phyloP scores from a whole-genome alignment of 2,888 invertebrate species.

The Tetranychus piercei region DNA sequence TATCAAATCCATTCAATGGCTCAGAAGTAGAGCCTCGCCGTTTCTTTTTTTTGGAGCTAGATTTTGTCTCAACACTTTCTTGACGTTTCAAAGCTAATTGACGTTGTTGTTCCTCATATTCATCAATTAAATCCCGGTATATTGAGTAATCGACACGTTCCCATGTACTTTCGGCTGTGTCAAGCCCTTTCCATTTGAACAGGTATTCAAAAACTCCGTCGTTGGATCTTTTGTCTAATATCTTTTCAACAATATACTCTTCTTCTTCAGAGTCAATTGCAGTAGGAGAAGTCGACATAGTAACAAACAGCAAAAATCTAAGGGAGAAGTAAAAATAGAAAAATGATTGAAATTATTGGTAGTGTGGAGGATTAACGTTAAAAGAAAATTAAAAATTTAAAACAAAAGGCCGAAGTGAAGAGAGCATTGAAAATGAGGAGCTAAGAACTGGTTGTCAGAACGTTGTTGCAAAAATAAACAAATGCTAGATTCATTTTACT shows the following conservation, averaged over 20 bases:
- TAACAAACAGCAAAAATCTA: no score
- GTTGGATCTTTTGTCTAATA: background rate
- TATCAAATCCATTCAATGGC: conserved; percentile 8
- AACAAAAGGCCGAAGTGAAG: no score
- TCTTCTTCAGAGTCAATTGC: background rate
- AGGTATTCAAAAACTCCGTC: background rate
- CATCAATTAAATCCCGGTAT: no score
- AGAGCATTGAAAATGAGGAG: no score
- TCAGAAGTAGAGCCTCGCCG: background rate
- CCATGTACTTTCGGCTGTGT: background rate
- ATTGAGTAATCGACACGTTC: background rate
- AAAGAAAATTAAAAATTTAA: no score
- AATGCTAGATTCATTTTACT: no score
- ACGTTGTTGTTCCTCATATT: background rate
- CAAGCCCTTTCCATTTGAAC: background rate
- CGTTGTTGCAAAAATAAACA: no score
- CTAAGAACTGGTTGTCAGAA: no score
- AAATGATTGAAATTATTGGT: no score
- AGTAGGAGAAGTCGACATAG: background rate
- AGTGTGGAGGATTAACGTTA: no score
- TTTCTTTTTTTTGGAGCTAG: background rate
- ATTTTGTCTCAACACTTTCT: background rate
- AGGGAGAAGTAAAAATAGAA: no score
- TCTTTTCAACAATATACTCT: background rate
- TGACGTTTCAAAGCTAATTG: background rate